These are phyloP conservation scores for Odontophorus gujanensis DNA, from an alignment of 2,113 vertebrate species.

Conservation along the genomic window DNA sequence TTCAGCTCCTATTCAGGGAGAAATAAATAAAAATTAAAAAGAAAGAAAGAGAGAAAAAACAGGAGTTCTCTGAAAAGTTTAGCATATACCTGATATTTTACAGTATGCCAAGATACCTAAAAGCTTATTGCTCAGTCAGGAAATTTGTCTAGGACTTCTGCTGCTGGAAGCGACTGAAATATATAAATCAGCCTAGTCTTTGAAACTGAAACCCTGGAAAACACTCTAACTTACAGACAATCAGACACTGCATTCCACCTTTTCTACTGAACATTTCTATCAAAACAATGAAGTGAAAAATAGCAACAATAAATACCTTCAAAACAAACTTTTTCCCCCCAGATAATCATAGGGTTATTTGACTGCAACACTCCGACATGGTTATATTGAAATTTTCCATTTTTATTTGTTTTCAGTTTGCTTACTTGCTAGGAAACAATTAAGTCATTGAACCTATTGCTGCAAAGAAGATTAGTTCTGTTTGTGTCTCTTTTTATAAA, in stretches of 20 bases:
- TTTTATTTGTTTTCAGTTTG: neutral
- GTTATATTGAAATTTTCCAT: neutral
- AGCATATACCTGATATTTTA: too few relatives aligned
- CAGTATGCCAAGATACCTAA: neutral
- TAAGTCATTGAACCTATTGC: neutral
- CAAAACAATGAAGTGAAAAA: neutral
- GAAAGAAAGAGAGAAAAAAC: neutral
- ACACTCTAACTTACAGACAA: neutral
- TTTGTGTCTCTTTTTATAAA: neutral
- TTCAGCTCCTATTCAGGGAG: neutral
- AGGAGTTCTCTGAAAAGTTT: neutral
- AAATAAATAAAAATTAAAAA: neutral
- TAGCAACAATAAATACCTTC: neutral
- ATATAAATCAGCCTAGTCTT: neutral
- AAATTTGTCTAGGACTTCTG: accelerated
- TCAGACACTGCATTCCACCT: neutral
- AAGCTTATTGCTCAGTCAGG: neutral
- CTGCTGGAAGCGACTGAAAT: neutral
- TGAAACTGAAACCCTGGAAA: neutral
- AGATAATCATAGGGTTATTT: neutral
- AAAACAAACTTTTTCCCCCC: neutral
- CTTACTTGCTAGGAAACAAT: neutral
- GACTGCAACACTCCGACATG: neutral
- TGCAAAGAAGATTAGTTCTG: neutral
- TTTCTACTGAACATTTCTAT: neutral